phyloP scores from a whole-genome alignment of 2,113 vertebrate genomes.

The Lepus europaeus region DNA sequence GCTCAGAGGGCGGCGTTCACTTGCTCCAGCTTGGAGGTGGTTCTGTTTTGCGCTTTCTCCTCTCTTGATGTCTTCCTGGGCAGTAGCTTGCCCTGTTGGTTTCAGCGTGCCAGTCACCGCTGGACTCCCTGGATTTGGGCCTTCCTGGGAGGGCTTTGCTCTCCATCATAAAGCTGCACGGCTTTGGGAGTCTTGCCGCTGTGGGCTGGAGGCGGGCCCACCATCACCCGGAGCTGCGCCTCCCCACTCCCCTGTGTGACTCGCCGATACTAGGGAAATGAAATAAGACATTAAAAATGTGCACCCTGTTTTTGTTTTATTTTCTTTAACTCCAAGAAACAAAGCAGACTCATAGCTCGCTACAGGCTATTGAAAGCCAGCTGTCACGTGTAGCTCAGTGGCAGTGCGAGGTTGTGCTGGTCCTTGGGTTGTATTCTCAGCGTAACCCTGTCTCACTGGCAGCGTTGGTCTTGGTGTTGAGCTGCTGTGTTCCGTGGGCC shows the following conservation, averaged over 20 bases:
- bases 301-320: neutral
- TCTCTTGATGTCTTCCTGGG: neutral
- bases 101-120: neutral
- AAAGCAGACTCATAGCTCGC: neutral
- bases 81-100: neutral
- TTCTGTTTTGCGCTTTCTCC: neutral
- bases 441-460: neutral
- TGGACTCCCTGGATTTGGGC: neutral
- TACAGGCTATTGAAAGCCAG: neutral
- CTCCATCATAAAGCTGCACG: neutral
- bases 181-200: too few relatives aligned
- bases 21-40: neutral
- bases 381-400: neutral
- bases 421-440: neutral
- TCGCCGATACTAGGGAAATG: neutral
- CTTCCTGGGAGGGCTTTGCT: neutral
- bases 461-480: neutral
- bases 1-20: neutral
- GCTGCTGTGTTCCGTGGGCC: neutral
- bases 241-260: neutral
- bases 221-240: too few relatives aligned
- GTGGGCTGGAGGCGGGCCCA: too few relatives aligned
- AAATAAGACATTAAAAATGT: neutral
- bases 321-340: neutral
- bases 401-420: too few relatives aligned